These are phyloP conservation scores for Dermatemys mawii DNA, from an alignment of 2,113 vertebrate genomes.

Conservation along the genomic window DNA sequence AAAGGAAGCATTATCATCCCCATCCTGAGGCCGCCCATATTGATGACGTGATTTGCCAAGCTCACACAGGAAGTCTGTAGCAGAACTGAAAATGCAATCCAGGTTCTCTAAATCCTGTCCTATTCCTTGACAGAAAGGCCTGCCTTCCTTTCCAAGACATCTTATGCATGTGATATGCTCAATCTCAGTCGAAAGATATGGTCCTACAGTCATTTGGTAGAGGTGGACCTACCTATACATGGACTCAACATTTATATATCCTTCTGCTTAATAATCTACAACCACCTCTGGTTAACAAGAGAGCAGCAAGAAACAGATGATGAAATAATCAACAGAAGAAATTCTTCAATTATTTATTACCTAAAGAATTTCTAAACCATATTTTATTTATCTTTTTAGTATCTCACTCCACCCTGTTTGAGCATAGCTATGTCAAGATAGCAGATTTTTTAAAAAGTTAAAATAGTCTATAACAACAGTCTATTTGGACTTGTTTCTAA, in stretches of 20 bases:
- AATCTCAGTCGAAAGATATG: background rate
- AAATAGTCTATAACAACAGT: background rate
- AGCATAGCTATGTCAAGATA: background rate
- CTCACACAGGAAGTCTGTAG: background rate
- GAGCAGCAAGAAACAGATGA: background rate
- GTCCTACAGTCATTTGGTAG: background rate
- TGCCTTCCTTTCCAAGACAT: background rate
- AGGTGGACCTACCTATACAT: background rate
- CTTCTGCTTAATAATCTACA: background rate
- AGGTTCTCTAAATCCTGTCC: background rate
- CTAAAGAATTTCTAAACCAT: background rate
- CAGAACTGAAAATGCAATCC: constrained; percentile 8
- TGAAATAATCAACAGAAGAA: background rate
- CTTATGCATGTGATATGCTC: background rate
- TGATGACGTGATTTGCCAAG: background rate
- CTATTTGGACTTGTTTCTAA: background rate
- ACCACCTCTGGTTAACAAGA: background rate
- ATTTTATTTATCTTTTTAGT: background rate
- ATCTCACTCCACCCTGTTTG: background rate
- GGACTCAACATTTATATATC: too few species aligned
- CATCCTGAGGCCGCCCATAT: background rate
- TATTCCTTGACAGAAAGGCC: background rate
- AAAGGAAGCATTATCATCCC: background rate
- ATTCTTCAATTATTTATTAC: background rate
- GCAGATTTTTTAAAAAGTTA: background rate